Evolutionary conservation across 2,888 invertebrate species (phyloP), one percentile per base, ranked within the genome.

Genomic region (Synanthedon myopaeformis): DNA sequence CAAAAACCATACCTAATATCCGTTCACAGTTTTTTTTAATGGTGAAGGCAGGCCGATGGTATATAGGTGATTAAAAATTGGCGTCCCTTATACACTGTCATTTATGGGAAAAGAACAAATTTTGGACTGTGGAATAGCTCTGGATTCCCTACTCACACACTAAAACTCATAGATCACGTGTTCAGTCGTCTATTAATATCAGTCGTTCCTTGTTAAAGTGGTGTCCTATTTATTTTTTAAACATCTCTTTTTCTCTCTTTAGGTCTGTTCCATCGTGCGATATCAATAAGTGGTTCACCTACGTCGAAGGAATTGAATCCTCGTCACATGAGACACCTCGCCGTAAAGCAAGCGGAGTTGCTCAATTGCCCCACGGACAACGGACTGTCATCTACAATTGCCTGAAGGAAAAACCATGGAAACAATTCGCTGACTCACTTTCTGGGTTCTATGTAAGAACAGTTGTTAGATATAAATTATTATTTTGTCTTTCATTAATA

Each of bases 251-350:
- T n/a, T n/a, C n/a, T 13, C 14, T 1, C 12, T 45, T n/a, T 64
- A 90, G 91, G 91, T 52, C 76, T 94, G 0, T 94, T 94, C 72
- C 92, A 93, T 66, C 89, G 90, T 53, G 93, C 88, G 0, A 91
- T 93, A 14, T 89, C 91, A 0, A 91, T 92, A 90, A 92, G 93
- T 62, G 92, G 90, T 0, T 88, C 92, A 0, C 84, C 89, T 0
- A 81, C 88, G 0, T 83, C 85, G 1, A 89, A 90, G 51, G 86
- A 84, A 70, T 80, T 89, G 0, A 71, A 90, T 11, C 89, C 89
- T 0, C 59, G 70, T 0, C 72, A 91, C 57, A 91, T 91, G 65
- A 66, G 89, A 19, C 68, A 89, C 23, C 67, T 93, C 53, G 92
- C 92, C 0, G 80, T 86, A 56, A 90, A 89, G 58, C 92, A 93